These are phyloP conservation scores for Crossaster papposus DNA, from an alignment of 53 echinoderm and acorn worm species.

Conservation along the genomic window DNA sequence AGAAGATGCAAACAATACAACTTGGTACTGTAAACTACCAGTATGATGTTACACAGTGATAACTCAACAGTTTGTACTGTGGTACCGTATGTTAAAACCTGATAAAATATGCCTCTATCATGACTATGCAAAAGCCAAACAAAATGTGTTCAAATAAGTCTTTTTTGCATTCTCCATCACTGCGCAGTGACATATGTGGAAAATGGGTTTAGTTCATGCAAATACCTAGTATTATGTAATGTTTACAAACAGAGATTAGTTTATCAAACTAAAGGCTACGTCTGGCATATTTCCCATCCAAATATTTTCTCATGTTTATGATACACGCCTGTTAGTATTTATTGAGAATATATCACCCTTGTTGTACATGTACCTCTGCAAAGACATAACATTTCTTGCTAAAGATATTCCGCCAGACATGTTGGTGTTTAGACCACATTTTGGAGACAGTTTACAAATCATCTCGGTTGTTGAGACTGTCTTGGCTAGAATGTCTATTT, in stretches of 20 bases:
- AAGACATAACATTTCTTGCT: conserved; percentile 1
- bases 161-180: too few relatives aligned
- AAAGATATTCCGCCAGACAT: not conserved
- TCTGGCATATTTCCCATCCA: not conserved
- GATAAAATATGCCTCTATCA: too few relatives aligned
- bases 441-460: conserved; percentile 52
- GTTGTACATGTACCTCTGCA: not conserved
- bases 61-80: too few relatives aligned
- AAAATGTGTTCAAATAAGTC: too few relatives aligned
- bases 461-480: conserved; percentile 36
- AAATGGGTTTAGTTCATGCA: not conserved
- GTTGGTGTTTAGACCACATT: conserved; percentile 17
- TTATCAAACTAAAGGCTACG: not conserved
- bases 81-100: too few relatives aligned
- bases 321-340: not conserved
- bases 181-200: not conserved
- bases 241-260: not conserved
- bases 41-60: too few relatives aligned
- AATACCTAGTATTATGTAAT: not conserved
- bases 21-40: too few relatives aligned
- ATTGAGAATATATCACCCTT: not conserved
- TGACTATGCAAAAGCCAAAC: too few relatives aligned
- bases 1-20: too few relatives aligned
- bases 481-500: conserved; percentile 1
- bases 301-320: not conserved